These are phyloP conservation scores for Cyanoramphus novaezelandiae DNA, from an alignment of 2,113 vertebrate species.

Conservation along the genomic window DNA sequence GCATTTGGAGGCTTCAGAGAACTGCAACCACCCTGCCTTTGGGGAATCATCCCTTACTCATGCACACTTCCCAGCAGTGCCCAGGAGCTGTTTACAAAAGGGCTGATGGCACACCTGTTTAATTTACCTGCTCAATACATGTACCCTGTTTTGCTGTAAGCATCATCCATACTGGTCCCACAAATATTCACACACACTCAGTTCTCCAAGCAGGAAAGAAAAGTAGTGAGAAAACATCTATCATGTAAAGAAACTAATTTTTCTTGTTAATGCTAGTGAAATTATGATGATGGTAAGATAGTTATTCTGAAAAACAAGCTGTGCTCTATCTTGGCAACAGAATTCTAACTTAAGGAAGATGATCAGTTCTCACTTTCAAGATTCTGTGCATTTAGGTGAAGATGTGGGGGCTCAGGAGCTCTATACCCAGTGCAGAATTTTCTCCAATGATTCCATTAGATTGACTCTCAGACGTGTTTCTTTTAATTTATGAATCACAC, in stretches of 20 bases:
- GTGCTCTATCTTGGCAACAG: neutral
- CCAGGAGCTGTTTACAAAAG: neutral
- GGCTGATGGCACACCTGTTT: neutral
- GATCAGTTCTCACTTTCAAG: neutral
- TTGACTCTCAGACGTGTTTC: neutral
- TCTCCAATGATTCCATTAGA: neutral
- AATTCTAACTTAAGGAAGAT: neutral
- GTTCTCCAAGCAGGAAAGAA: neutral
- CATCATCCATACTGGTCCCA: neutral
- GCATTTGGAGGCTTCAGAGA: neutral
- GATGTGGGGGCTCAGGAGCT: neutral
- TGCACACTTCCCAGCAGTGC: neutral
- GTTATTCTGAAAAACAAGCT: neutral
- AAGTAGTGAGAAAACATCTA: neutral
- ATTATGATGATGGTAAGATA: neutral
- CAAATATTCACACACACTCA: neutral
- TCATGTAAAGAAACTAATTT: neutral
- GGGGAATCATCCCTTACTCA: neutral
- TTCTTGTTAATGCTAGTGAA: neutral
- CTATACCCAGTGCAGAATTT: neutral
- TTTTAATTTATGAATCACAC: neutral
- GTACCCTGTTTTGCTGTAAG: neutral
- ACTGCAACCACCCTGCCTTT: neutral
- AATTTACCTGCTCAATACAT: neutral
- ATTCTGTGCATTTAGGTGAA: neutral